Percentiles rank a stretch among this genome's conserved stretches.
Conservation (phyloP, 2,888 invertebrate species). For the Vanessa cardui region DNA sequence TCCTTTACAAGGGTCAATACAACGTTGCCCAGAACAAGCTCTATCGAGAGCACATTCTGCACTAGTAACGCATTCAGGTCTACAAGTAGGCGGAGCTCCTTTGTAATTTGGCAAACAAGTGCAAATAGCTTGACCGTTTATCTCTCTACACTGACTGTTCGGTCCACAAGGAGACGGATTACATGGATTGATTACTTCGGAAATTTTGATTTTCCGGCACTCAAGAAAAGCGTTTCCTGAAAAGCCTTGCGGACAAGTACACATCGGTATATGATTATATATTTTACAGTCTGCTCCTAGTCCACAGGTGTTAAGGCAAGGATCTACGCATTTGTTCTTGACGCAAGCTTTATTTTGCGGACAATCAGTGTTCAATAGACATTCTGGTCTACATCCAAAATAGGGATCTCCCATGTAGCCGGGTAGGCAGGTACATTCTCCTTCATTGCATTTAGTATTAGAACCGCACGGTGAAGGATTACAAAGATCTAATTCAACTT, state of each 20-base stretch:
- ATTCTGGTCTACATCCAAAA: constrained; percentile 91
- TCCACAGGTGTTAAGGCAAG: constrained; percentile 90
- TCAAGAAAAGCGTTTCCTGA: constrained; percentile 87
- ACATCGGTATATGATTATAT: constrained; percentile 84
- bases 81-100: constrained; percentile 88
- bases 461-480: constrained; percentile 87
- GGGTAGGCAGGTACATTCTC: constrained; percentile 87
- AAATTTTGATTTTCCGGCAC: constrained; percentile 75
- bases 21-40: constrained; percentile 88
- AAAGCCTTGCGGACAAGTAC: constrained; percentile 83
- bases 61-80: constrained; percentile 88
- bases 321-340: constrained; percentile 88
- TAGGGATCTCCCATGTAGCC: constrained; percentile 91
- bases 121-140: constrained; percentile 87
- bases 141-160: constrained; percentile 87
- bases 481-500: constrained; percentile 80
- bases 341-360: constrained; percentile 86
- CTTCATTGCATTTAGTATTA: constrained; percentile 87
- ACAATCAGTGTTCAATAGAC: constrained; percentile 89
- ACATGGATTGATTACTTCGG: constrained; percentile 82
- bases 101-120: constrained; percentile 85
- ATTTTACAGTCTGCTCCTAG: constrained; percentile 88
- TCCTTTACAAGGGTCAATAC: constrained; percentile 88
- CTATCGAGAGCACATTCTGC: constrained; percentile 86
- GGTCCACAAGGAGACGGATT: constrained; percentile 88